phyloP scores from a whole-genome alignment of 1,140 invertebrate genomes.

The Pentalonia nigronervosa region DNA sequence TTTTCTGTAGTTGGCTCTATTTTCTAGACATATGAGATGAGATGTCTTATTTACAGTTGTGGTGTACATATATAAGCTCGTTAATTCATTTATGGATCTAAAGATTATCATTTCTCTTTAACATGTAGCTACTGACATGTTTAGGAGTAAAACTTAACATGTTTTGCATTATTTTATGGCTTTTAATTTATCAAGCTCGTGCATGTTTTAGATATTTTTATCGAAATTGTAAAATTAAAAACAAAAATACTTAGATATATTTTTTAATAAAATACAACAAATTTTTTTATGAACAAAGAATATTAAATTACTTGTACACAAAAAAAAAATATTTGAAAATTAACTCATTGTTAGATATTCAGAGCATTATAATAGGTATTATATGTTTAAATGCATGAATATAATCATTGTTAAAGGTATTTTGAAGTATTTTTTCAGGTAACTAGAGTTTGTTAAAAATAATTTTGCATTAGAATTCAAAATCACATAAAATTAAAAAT shows the following conservation, averaged over 20 bases:
- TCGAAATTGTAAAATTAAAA: background rate
- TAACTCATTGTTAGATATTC: background rate
- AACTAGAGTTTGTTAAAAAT: no score
- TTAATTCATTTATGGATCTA: background rate
- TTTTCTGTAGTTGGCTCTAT: background rate
- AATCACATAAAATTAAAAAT: background rate
- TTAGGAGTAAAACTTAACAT: background rate
- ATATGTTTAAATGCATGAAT: background rate
- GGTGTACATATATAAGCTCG: background rate
- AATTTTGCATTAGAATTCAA: no score
- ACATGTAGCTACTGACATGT: background rate
- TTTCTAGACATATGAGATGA: background rate
- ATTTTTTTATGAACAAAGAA: background rate
- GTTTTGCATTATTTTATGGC: background rate
- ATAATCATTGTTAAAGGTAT: background rate
- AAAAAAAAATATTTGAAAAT: background rate
- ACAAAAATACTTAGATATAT: background rate
- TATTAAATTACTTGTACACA: background rate
- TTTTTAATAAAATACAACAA: background rate
- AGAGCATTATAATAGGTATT: background rate
- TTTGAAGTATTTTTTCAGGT: no score
- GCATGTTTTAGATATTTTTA: background rate
- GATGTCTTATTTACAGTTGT: conserved; percentile 14
- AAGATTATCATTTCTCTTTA: background rate
- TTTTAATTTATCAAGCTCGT: background rate